phyloP scores from a whole-genome alignment of 1,140 invertebrate genomes.

The Globodera ellingtonae region DNA sequence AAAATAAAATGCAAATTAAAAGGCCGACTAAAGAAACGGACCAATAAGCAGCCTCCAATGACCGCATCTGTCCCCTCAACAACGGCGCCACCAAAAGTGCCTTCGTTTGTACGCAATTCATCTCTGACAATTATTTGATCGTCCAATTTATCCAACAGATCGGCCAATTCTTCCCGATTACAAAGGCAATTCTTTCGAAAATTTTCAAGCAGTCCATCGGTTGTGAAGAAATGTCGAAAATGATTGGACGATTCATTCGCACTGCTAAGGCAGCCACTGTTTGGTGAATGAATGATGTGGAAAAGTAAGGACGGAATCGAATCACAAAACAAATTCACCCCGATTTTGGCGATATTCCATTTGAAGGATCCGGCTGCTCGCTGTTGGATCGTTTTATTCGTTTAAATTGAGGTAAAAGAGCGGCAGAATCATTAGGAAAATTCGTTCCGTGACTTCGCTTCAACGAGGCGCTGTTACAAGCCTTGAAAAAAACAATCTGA shows the following conservation, averaged over 20 bases:
- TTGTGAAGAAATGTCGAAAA: conserved; percentile 27
- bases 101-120: conserved; percentile 7
- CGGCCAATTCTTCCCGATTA: conserved; percentile 20
- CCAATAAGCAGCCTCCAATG: conserved; percentile 31
- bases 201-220: conserved; percentile 35
- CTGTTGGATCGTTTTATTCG: background rate
- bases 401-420: background rate
- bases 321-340: background rate
- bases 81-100: background rate
- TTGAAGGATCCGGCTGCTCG: background rate
- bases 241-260: conserved; percentile 14
- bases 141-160: conserved; percentile 32
- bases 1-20: conserved; percentile 6
- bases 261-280: background rate
- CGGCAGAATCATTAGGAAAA: background rate
- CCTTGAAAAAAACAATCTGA: background rate
- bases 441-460: background rate
- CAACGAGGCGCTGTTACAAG: background rate
- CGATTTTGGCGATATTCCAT: background rate
- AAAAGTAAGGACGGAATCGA: too few species aligned
- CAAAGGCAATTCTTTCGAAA: conserved; percentile 37
- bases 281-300: too few species aligned
- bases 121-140: conserved; percentile 23
- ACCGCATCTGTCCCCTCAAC: background rate
- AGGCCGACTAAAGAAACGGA: background rate